Evolutionary conservation across 2,797 vertebrate genomes (phyloP), one percentile per base, ranked within the genome.

Genomic region (Lagodon rhomboides): DNA sequence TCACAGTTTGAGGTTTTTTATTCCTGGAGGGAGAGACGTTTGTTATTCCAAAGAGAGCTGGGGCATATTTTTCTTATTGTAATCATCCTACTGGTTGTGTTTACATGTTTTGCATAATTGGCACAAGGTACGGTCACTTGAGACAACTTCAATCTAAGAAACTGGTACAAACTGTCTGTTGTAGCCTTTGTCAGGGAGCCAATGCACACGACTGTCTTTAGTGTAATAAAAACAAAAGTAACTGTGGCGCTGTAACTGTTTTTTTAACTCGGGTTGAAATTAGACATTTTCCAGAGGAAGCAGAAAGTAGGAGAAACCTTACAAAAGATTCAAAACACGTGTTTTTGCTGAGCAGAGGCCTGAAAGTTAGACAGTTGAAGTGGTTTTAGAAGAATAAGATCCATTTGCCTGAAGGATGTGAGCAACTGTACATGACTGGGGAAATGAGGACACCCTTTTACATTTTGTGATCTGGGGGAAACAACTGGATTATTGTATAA

Each of bases 271-370:
- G 22, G 68, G 11, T 47, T 83, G 67, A 91, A 93, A 88, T 87
- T 81, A 91, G 77, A 80, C 79, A 75, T 77, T 91, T 85, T 90
- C 87, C 88, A 89, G 86, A 88, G 82, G 80, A 83, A 84, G 83
- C 76, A 90, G 73, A 77, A 13, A 90, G 86, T 77, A 44, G 71
- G 12, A 46, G 78, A 91, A 93, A 85, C 75, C 85, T 85, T 83
- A 75, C 60, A 50, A 70, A 46, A 85, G 85, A 91, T 92, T 90
- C 77, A 86, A 92, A 94, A 89, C 94, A 93, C 92, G 77, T 94
- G 92, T 55, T 78, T 38, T 62, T 16, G 10, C 34, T 22, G 68
- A 82, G 78, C 2, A 20, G 27, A 73, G 66, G 75, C 47, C 79
- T 65, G 60, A 75, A 81, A 70, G 43, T 56, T 17, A 16, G 68